These are phyloP conservation scores for Acridotheres tristis DNA, from an alignment of 2,797 vertebrate genomes.

Conservation along the genomic window DNA sequence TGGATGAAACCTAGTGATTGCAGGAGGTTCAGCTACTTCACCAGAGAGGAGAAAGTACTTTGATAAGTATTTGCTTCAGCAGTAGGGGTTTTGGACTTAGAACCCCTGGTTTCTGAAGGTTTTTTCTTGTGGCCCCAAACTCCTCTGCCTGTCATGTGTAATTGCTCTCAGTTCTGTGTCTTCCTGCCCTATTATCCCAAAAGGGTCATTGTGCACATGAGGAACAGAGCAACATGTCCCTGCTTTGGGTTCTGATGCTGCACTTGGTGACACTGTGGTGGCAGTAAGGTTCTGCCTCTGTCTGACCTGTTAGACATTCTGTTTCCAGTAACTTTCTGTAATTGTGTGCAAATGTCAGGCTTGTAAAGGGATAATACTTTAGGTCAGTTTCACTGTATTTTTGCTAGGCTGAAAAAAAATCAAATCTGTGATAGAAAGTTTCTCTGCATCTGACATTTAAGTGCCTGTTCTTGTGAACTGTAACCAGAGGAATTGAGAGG, in stretches of 20 bases:
- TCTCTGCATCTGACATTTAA: not conserved
- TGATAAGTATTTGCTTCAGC: not conserved
- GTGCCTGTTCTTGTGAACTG: not conserved
- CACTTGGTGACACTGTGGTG: not conserved
- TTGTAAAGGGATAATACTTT: not conserved
- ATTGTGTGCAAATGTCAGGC: not conserved
- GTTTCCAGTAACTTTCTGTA: not conserved
- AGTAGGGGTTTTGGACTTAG: not conserved
- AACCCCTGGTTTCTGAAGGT: not conserved
- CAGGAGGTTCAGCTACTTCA: not conserved
- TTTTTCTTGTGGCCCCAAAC: not conserved
- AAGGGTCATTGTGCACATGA: fast-evolving
- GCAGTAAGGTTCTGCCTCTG: not conserved
- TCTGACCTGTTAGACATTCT: not conserved
- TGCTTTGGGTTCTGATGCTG: not conserved
- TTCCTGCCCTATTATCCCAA: not conserved
- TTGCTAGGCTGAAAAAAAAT: not conserved
- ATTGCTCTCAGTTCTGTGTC: not conserved
- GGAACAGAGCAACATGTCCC: not conserved
- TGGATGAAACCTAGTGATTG: not conserved
- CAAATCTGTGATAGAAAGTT: not conserved
- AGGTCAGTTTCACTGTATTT: not conserved
- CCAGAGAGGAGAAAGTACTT: not conserved
- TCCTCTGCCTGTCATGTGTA: not conserved
- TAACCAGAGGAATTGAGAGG: not conserved